These are phyloP conservation scores for Spodoptera frugiperda DNA, from an alignment of 1,140 invertebrate species.

Conservation along the genomic window DNA sequence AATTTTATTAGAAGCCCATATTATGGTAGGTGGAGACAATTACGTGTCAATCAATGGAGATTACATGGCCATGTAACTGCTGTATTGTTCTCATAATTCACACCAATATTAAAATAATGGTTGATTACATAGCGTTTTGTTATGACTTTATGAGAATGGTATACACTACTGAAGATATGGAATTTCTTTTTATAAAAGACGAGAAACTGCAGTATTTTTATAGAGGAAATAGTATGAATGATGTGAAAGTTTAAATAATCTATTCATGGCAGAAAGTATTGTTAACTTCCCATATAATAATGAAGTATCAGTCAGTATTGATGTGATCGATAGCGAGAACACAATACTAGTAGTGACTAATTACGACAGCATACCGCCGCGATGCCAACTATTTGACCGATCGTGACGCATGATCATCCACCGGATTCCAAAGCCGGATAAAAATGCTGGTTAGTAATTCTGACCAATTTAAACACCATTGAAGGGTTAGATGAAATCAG, in stretches of 20 bases:
- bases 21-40: slow-evolving; percentile 16
- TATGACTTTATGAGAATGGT: neutral
- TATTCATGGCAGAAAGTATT: too few relatives aligned
- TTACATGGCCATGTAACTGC: neutral
- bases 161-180: too few relatives aligned
- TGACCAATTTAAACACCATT: neutral
- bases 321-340: neutral
- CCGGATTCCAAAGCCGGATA: neutral
- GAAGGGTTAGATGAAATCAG: too few relatives aligned
- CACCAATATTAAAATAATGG: neutral
- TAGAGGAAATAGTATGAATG: too few relatives aligned
- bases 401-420: neutral
- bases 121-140: neutral
- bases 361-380: slow-evolving; percentile 16
- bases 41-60: neutral
- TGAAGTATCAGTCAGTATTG: too few relatives aligned
- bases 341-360: slow-evolving; percentile 25
- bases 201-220: too few relatives aligned
- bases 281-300: too few relatives aligned
- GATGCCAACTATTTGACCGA: slow-evolving; percentile 28
- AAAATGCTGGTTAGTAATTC: neutral
- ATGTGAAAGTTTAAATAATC: too few relatives aligned
- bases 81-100: slow-evolving; percentile 6
- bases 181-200: too few relatives aligned
- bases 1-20: neutral